phyloP scores from a whole-genome alignment of 2,113 vertebrate genomes.

The Nerophis ophidion region DNA sequence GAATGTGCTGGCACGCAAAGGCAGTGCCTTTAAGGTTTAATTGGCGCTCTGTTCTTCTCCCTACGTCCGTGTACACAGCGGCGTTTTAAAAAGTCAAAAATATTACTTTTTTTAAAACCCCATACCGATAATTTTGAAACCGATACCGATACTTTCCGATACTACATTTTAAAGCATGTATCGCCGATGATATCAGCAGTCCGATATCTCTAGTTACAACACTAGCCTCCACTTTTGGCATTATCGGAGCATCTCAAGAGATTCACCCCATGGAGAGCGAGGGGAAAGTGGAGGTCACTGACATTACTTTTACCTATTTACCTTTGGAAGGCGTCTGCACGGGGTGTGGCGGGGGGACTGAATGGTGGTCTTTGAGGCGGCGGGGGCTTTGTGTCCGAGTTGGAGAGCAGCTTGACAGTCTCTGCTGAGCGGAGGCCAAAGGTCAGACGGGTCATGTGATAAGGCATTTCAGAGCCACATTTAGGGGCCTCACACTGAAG shows the following conservation, averaged over 20 bases:
- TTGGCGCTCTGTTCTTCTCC: no score
- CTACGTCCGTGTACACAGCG: no score
- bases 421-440: conserved; percentile 52
- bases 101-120: no score
- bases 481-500: conserved; percentile 52
- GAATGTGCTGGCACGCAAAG: no score
- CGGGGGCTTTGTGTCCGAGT: conserved; percentile 41
- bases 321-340: conserved; percentile 48
- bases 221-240: conserved; percentile 33
- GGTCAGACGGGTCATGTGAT: conserved; percentile 71
- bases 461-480: conserved; percentile 61
- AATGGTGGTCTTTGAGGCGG: conserved; percentile 62
- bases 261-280: conserved; percentile 53
- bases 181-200: no score
- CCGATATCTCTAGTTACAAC: no score
- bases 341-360: no score
- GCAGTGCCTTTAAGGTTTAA: no score
- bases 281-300: conserved; percentile 66
- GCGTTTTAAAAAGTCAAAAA: no score
- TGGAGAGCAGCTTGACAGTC: conserved; percentile 52
- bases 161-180: no score
- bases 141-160: no score
- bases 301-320: conserved; percentile 71
- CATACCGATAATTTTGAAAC: no score
- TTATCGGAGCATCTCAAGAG: conserved; percentile 68